Conservation (phyloP, 2,113 vertebrate genomes). For the Silurus glanis region DNA sequence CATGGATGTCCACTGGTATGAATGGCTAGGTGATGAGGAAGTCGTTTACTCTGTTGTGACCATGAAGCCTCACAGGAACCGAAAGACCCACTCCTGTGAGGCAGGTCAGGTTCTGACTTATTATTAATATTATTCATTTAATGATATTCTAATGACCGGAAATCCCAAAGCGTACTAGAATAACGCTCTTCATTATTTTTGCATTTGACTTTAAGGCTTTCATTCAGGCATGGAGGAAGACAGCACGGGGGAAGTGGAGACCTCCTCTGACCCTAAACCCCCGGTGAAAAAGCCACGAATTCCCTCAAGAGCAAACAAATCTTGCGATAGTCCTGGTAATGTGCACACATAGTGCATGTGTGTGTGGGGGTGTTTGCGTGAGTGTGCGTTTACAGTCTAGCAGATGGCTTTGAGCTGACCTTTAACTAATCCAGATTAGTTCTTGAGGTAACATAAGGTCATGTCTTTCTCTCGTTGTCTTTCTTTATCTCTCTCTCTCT, state of each 20-base stretch:
- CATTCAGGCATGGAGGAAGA: conserved; percentile 67
- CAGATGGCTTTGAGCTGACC: conserved; percentile 47
- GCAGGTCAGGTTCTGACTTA: conserved; percentile 62
- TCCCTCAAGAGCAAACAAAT: conserved; percentile 72
- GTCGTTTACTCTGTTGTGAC: conserved; percentile 52
- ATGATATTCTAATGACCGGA: not conserved
- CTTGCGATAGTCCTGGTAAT: conserved; percentile 68
- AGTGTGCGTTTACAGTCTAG: conserved; percentile 3
- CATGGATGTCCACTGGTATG: conserved; percentile 19
- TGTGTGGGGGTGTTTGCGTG: conserved; percentile 9
- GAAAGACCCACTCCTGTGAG: conserved; percentile 72
- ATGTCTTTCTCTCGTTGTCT: conserved; percentile 22
- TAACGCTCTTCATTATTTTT: not conserved
- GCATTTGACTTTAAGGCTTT: conserved; percentile 43
- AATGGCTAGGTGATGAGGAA: conserved; percentile 60
- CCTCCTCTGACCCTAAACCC: conserved; percentile 70
- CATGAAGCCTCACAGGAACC: conserved; percentile 60
- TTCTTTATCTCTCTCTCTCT: conserved; percentile 11
- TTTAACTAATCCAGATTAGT: conserved; percentile 45
- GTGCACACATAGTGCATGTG: conserved; percentile 52
- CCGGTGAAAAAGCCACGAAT: conserved; percentile 70
- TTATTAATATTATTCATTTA: not conserved
- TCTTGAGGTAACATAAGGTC: conserved; percentile 23
- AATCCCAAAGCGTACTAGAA: not conserved
- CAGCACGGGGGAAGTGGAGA: conserved; percentile 66